Base-by-base conservation (phyloP, 2,888 invertebrate genomes). In the Corythucha ciliata region DNA sequence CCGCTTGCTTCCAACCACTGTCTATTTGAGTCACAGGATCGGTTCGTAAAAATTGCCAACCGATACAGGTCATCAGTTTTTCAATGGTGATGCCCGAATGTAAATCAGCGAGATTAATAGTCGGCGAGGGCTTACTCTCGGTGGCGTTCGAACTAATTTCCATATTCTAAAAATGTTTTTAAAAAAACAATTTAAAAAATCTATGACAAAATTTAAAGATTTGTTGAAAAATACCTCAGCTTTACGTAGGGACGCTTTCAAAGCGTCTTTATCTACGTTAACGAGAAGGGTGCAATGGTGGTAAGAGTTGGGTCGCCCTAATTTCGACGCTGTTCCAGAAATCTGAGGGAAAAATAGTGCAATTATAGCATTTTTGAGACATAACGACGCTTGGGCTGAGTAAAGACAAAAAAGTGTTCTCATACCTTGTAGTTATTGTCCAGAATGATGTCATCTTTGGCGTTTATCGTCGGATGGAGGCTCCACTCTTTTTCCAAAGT, bases 241-340 rank as follows among this genome's bases (percentile, higher is more conserved):
- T 67, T 80, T 83, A 54, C 79, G 77, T 54, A 90, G 75, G 52
- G 83, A 77, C 61, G 78, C 74, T 61, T 78, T 79, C 66, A 90
- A 74, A 67, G 79, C 76, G 58, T 76, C 68, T 70, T 87, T 85
- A 67, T 91, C 82, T 57, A 85, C 85, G 64, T 87, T 80, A 56
- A 94, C 85, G 67, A 96, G 75, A 59, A 98, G 76, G 3, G 97
- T 97, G 70, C 93, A 93, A 69, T 97, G 97, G 68, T 98, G 97
- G 72, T 97, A 98, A n/a, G 90, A 86, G 64, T 83, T 83, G 8
- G 82, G 77, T 59, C 81, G 77, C 53, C 90, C 90, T 53, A 96
- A 72, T 72, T 92, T 92, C 1, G 94, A 85, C 42, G 97, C 94
- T 44, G 93, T 93, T 60, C 94, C 97, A 62, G 96, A 96, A 62